These are phyloP conservation scores for Chamaea fasciata DNA, from an alignment of 2,113 vertebrate genomes.

Conservation along the genomic window DNA sequence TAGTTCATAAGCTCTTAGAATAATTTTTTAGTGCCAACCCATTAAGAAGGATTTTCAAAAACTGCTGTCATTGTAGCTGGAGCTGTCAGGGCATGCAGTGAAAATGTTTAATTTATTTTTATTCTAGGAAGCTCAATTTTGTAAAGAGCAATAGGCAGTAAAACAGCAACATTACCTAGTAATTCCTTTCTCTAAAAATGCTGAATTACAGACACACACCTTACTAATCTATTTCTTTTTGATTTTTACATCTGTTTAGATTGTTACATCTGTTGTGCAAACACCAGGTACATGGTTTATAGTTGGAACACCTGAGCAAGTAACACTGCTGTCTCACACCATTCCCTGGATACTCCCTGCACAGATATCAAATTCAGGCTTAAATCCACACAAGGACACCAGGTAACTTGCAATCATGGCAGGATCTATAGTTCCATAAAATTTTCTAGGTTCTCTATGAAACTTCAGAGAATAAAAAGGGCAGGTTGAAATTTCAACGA, in stretches of 20 bases:
- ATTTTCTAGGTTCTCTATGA: background rate
- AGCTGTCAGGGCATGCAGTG: slow-evolving; percentile 42
- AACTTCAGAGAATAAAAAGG: background rate
- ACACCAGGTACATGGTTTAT: background rate
- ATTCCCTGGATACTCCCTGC: background rate
- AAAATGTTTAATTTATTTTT: slow-evolving; percentile 60
- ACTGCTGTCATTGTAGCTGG: slow-evolving; percentile 52
- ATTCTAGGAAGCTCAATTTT: slow-evolving; percentile 53
- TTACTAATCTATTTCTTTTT: background rate
- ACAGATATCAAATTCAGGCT: background rate
- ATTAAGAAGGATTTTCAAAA: slow-evolving; percentile 44
- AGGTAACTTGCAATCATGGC: background rate
- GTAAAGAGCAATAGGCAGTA: slow-evolving; percentile 43
- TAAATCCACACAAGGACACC: background rate
- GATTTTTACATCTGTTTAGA: background rate
- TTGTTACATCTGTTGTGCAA: background rate
- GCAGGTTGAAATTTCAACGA: background rate
- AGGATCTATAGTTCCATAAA: background rate
- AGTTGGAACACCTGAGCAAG: background rate
- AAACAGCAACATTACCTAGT: slow-evolving; percentile 40
- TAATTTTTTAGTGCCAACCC: slow-evolving; percentile 35
- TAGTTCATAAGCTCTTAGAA: slow-evolving; percentile 36
- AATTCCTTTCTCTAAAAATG: background rate
- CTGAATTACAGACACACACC: background rate
- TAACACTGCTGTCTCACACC: background rate